phyloP scores from a whole-genome alignment of 2,888 invertebrate species.

The Polyommatus iphigenia region DNA sequence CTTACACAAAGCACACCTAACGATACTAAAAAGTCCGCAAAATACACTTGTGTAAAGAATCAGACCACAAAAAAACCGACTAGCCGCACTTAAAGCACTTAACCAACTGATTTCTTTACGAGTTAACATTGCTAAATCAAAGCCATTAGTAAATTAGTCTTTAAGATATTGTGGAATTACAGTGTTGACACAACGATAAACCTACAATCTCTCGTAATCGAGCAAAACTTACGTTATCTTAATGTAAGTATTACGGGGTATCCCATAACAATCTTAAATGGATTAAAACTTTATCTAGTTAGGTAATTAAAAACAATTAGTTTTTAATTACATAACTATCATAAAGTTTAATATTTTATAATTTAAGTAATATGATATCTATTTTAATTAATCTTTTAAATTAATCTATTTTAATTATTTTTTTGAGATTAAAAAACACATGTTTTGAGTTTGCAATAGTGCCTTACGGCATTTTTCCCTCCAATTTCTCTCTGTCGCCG shows the following conservation, averaged over 20 bases:
- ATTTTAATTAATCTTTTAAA: no score
- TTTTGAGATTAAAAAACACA: no score
- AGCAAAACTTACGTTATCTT: neutral
- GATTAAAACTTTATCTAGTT: neutral
- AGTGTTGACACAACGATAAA: slow-evolving; percentile 12
- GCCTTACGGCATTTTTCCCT: no score
- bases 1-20: neutral
- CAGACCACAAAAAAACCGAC: neutral
- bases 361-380: no score
- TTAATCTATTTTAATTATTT: no score
- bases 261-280: neutral
- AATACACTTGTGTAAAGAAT: neutral
- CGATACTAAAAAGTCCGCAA: neutral
- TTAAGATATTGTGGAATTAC: slow-evolving; percentile 1
- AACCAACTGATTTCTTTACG: neutral
- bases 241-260: neutral
- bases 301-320: neutral
- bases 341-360: neutral
- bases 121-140: neutral
- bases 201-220: neutral
- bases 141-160: neutral
- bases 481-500: no score
- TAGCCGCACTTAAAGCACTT: neutral
- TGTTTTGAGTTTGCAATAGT: no score
- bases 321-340: neutral